These are phyloP conservation scores for Eubasilissa splendida DNA, from an alignment of 2,888 invertebrate genomes.

Conservation along the genomic window DNA sequence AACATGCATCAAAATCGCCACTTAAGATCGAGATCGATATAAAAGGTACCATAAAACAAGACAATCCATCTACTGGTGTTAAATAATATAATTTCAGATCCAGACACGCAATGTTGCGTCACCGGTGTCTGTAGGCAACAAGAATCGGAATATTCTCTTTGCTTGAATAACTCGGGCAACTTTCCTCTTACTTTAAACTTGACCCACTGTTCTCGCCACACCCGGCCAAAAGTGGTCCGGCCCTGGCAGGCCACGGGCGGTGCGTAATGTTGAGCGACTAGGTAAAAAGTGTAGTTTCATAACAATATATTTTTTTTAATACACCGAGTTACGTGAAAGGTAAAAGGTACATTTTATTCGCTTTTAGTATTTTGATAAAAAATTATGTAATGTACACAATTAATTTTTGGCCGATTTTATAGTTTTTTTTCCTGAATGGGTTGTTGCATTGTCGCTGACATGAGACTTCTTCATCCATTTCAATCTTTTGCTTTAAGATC, in stretches of 20 bases:
- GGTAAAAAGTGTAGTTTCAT: background rate
- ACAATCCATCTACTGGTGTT: background rate
- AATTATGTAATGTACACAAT: too few species aligned
- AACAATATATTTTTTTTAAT: too few species aligned
- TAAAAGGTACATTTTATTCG: too few species aligned
- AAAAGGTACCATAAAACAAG: slow-evolving; percentile 4
- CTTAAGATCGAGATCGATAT: background rate
- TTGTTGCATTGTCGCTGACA: too few species aligned
- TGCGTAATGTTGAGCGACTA: background rate
- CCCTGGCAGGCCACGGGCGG: background rate
- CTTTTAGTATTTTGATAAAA: too few species aligned
- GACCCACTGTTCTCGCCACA: slow-evolving; percentile 47
- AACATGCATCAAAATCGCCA: background rate
- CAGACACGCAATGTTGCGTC: slow-evolving; percentile 10
- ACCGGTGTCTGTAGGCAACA: background rate
- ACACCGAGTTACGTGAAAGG: too few species aligned
- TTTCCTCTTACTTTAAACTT: slow-evolving; percentile 55
- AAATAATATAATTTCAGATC: slow-evolving; percentile 7
- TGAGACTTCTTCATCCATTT: too few species aligned
- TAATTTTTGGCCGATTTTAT: too few species aligned
- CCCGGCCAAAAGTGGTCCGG: slow-evolving; percentile 39
- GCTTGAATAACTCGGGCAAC: slow-evolving; percentile 36
- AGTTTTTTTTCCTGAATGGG: too few species aligned
- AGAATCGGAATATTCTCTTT: slow-evolving; percentile 27
- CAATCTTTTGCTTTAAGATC: too few species aligned